Percentiles rank a stretch among this genome's conserved stretches.
These are phyloP conservation scores for Elysia chlorotica DNA, from an alignment of 1,140 invertebrate genomes.

Conservation along the genomic window DNA sequence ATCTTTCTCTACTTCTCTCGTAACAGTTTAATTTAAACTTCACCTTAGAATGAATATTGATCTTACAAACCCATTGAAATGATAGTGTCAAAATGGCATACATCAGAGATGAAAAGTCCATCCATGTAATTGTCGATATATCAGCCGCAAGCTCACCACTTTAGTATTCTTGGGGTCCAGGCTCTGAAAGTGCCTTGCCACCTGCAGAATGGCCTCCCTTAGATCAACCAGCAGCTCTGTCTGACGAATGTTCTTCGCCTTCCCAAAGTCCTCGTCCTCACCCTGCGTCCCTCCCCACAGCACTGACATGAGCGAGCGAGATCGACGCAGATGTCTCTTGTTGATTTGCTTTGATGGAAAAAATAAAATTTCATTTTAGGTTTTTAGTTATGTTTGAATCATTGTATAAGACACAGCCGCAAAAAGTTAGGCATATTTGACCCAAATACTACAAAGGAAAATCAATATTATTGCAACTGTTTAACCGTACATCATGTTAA, in stretches of 20 bases:
- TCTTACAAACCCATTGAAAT: no score
- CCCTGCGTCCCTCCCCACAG: slow-evolving; percentile 83
- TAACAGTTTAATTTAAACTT: slow-evolving; percentile 80
- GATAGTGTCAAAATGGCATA: no score
- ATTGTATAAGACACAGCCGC: no score
- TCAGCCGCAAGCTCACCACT: slow-evolving; percentile 57
- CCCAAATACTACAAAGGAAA: no score
- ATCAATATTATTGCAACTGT: no score
- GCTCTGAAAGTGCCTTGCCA: slow-evolving; percentile 84
- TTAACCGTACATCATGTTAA: no score
- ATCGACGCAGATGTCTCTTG: slow-evolving; percentile 85
- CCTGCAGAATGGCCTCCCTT: slow-evolving; percentile 88
- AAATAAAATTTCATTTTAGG: no score
- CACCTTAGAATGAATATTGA: no score
- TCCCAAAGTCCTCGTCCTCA: slow-evolving; percentile 71
- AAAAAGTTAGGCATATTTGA: no score
- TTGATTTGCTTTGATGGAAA: slow-evolving; percentile 62
- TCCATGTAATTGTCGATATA: no score
- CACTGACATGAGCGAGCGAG: slow-evolving; percentile 87
- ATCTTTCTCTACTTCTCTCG: slow-evolving; percentile 94
- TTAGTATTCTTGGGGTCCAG: slow-evolving; percentile 62
- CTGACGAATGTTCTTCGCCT: slow-evolving; percentile 95
- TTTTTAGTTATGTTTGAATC: no score
- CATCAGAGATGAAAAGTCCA: no score
- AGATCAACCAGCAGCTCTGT: slow-evolving; percentile 93